Percentiles rank a stretch among this genome's conserved stretches.
Conservation (phyloP, 2,113 vertebrate species). For the Melospiza melodia region DNA sequence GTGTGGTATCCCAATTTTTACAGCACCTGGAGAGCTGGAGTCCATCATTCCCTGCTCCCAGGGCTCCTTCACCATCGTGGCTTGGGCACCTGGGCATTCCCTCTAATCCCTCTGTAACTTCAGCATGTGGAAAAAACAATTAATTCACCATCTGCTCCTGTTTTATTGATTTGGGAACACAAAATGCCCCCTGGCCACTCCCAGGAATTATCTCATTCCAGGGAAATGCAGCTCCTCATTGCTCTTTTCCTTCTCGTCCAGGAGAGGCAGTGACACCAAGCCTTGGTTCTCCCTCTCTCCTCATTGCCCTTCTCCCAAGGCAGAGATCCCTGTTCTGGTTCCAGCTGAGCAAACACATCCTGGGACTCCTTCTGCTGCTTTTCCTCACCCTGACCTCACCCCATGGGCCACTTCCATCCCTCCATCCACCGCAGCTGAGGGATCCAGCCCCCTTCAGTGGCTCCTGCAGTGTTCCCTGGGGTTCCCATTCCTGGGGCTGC, state of each 20-base stretch:
- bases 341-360: neutral
- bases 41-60: neutral
- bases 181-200: neutral
- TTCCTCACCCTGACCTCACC: neutral
- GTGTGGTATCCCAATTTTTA: neutral
- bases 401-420: rapidly evolving
- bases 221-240: neutral
- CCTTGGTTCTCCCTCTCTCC: neutral
- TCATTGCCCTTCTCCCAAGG: neutral
- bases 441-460: neutral
- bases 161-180: neutral
- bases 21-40: neutral
- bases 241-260: neutral
- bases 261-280: neutral
- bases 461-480: too few species aligned
- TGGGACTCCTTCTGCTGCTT: neutral
- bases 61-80: rapidly evolving
- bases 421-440: neutral
- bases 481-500: too few species aligned
- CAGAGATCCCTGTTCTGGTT: neutral
- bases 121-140: neutral
- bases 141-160: neutral
- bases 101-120: neutral
- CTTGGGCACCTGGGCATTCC: neutral
- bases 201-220: neutral